Percentiles rank a stretch among this genome's conserved stretches.
Conservation (phyloP, 2,888 invertebrate genomes). For the Drosophila vallismaia region DNA sequence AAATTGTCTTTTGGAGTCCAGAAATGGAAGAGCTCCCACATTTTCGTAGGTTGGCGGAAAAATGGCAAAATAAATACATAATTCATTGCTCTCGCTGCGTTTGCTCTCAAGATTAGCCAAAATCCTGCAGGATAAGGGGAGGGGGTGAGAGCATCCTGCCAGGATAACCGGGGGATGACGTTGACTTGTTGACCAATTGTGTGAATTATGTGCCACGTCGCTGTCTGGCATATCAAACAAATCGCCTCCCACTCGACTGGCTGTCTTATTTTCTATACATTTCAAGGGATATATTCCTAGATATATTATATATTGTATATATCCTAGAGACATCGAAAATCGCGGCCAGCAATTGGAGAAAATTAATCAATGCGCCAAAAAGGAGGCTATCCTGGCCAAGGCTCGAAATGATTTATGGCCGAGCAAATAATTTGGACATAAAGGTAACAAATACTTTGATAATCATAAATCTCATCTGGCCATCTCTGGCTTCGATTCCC, state of each 20-base stretch:
- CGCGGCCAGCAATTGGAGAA: constrained; percentile 68
- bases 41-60: neutral
- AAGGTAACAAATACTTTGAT: constrained; percentile 79
- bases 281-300: neutral
- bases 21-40: neutral
- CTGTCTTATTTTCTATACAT: neutral
- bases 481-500: neutral
- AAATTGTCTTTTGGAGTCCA: neutral
- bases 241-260: constrained; percentile 6
- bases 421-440: constrained; percentile 75
- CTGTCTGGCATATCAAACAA: constrained; percentile 53
- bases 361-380: constrained; percentile 73
- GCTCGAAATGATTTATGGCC: constrained; percentile 71
- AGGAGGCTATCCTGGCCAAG: constrained; percentile 28
- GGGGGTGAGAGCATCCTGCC: constrained; percentile 2
- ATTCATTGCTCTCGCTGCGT: constrained; percentile 19
- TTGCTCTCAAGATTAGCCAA: constrained; percentile 17
- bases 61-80: constrained; percentile 31
- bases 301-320: neutral
- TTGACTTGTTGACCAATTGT: constrained; percentile 48
- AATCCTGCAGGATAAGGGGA: constrained; percentile 1
- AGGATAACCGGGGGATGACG: constrained; percentile 7
- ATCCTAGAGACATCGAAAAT: constrained; percentile 23
- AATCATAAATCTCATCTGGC: constrained; percentile 72
- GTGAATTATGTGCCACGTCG: constrained; percentile 58